Conservation (phyloP, 2,888 invertebrate species). For the Camptogramma bilineatum region DNA sequence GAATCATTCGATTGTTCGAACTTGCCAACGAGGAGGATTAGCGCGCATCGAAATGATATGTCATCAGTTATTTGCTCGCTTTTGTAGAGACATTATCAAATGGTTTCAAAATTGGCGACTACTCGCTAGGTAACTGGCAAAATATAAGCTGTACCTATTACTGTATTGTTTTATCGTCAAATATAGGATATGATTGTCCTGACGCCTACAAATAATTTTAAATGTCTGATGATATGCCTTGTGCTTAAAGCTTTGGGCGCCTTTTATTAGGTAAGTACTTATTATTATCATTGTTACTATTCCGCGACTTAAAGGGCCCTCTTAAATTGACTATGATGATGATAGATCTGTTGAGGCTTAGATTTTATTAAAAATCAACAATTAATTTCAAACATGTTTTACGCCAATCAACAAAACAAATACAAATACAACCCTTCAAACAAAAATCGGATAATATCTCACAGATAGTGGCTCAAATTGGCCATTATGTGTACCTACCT, state of each 20-base stretch:
- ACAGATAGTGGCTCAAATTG: background rate
- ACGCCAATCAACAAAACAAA: background rate
- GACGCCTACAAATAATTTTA: no score
- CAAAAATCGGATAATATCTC: background rate
- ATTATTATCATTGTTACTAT: no score
- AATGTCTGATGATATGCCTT: no score
- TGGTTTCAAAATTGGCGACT: background rate
- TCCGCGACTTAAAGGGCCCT: no score
- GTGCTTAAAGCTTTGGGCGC: no score
- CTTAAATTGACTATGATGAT: no score
- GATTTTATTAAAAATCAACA: background rate
- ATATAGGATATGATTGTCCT: no score
- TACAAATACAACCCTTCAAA: background rate
- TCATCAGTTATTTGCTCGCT: conserved; percentile 3
- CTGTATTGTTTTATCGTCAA: no score
- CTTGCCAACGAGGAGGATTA: conserved; percentile 45
- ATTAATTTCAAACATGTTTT: background rate
- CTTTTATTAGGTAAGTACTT: no score
- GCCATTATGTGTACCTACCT: background rate
- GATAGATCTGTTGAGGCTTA: no score
- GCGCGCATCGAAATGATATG: conserved; percentile 6
- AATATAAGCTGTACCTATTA: no score
- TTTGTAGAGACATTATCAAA: background rate
- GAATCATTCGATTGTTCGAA: conserved; percentile 71
- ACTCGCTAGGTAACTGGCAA: no score